These are phyloP conservation scores for Pinna nobilis DNA, from an alignment of 1,140 invertebrate species.

Conservation along the genomic window DNA sequence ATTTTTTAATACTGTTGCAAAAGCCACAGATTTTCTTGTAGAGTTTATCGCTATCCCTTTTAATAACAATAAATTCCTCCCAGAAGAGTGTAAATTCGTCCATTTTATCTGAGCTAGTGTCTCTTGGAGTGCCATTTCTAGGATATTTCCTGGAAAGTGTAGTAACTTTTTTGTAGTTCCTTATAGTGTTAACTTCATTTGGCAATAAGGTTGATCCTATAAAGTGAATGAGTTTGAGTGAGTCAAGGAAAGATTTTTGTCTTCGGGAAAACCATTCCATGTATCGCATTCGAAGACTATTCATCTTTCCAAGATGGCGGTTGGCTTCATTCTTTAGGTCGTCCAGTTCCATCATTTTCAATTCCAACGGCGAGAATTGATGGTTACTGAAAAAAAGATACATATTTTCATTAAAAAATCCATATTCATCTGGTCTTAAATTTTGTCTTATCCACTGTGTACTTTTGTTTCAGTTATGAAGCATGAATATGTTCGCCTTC, in stretches of 20 bases:
- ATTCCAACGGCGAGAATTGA: constrained; percentile 44
- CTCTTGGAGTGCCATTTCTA: constrained; percentile 43
- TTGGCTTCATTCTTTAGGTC: constrained; percentile 49
- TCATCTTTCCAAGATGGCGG: constrained; percentile 49
- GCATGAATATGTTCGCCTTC: not conserved
- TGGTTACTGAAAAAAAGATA: constrained; percentile 31
- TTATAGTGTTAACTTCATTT: constrained; percentile 44
- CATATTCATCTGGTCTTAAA: not conserved
- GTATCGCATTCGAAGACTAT: constrained; percentile 54
- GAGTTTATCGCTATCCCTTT: constrained; percentile 48
- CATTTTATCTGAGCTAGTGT: constrained; percentile 42
- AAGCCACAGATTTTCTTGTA: constrained; percentile 52
- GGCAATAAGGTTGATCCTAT: constrained; percentile 43
- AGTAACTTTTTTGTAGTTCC: constrained; percentile 44
- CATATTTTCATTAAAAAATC: not conserved
- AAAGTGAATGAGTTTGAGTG: constrained; percentile 54
- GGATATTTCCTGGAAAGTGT: constrained; percentile 44
- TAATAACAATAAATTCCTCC: constrained; percentile 51
- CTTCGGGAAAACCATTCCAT: constrained; percentile 60
- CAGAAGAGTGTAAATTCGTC: constrained; percentile 56
- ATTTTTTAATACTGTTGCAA: constrained; percentile 53
- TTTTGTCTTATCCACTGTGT: not conserved
- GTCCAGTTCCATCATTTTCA: constrained; percentile 56
- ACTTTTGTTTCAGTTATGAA: not conserved
- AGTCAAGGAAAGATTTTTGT: constrained; percentile 54